These are phyloP conservation scores for Hydropotes inermis DNA, from an alignment of 2,113 vertebrate species.

Conservation along the genomic window DNA sequence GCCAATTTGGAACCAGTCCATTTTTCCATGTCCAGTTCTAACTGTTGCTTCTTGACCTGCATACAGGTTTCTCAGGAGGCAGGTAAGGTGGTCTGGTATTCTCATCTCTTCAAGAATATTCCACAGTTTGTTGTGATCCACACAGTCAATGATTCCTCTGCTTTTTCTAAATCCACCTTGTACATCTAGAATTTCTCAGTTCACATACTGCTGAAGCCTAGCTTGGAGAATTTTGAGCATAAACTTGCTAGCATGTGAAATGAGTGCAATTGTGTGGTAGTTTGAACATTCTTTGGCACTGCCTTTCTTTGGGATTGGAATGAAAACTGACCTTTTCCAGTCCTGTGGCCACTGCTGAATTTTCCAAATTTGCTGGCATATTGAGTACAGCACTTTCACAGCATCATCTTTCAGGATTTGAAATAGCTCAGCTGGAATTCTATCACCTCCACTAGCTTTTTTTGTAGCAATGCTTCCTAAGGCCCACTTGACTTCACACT, in stretches of 20 bases:
- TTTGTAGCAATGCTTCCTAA: not conserved
- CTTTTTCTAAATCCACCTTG: not conserved
- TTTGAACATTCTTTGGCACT: not conserved
- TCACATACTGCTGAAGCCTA: not conserved
- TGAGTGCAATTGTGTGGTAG: not conserved
- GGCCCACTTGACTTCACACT: not conserved
- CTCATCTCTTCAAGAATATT: not conserved
- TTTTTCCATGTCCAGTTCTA: not conserved
- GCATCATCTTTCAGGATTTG: not conserved
- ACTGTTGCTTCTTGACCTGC: not conserved
- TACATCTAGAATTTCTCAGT: not conserved
- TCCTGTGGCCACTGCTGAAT: not conserved
- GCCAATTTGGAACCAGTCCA: not conserved
- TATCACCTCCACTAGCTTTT: not conserved
- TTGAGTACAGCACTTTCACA: not conserved
- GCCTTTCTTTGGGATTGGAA: not conserved
- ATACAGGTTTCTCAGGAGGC: not conserved
- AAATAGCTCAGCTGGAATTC: not conserved
- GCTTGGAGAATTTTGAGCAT: not conserved
- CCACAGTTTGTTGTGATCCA: not conserved
- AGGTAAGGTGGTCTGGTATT: not conserved
- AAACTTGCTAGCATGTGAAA: not conserved
- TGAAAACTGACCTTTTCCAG: not conserved
- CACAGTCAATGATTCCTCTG: not conserved
- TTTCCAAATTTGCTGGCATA: not conserved